Conservation (phyloP, 2,113 vertebrate genomes). For the Mohoua ochrocephala region DNA sequence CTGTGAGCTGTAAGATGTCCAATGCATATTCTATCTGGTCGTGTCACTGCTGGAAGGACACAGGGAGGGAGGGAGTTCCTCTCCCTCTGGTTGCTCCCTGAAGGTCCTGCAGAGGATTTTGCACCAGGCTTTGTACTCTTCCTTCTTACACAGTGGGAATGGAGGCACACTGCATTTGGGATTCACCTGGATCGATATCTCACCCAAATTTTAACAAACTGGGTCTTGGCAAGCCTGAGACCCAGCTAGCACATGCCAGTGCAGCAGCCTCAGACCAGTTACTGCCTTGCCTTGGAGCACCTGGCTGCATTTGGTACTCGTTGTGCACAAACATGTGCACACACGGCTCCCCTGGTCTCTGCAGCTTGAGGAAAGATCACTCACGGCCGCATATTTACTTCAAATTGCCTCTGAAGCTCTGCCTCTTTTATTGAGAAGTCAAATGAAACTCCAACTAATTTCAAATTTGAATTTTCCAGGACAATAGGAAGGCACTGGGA, state of each 20-base stretch:
- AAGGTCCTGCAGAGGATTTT: background rate
- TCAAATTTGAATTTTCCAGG: conserved; percentile 35
- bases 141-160: background rate
- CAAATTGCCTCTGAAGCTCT: background rate
- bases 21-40: background rate
- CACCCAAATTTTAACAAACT: background rate
- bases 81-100: background rate
- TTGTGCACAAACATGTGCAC: background rate
- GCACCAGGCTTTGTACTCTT: background rate
- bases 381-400: background rate
- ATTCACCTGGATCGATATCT: background rate
- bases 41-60: background rate
- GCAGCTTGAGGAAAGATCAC: background rate
- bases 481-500: conserved; percentile 46
- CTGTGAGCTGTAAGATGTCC: background rate
- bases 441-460: conserved; percentile 32
- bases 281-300: background rate
- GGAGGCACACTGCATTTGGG: background rate
- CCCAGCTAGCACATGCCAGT: background rate
- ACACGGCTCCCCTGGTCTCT: background rate
- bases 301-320: background rate
- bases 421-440: conserved; percentile 2
- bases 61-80: background rate
- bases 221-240: background rate
- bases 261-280: background rate